A percentile compares a stretch with the other conserved stretches of the same genome.
Evolutionary conservation across 2,888 invertebrate species (phyloP).

Genomic region (Ormyrus rosae): DNA sequence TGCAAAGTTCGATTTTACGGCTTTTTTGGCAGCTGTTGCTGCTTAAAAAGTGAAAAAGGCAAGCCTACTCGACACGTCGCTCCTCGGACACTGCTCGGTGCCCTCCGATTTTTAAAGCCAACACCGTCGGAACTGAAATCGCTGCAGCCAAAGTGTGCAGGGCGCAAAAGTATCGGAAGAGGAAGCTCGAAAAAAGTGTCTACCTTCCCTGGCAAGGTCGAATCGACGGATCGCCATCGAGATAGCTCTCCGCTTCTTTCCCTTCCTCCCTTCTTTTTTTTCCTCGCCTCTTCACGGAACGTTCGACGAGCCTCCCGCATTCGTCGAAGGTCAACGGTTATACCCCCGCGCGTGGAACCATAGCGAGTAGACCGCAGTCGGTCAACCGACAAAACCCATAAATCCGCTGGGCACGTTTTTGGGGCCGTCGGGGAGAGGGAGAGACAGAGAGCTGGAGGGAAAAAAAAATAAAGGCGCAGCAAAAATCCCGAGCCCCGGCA

Average conservation of each 20-base stretch:
- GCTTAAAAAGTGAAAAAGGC: too few species aligned
- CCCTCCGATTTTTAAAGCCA: neutral
- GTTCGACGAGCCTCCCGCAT: neutral
- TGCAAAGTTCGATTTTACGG: too few species aligned
- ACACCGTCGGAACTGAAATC: neutral
- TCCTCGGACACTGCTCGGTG: too few species aligned
- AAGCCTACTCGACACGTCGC: too few species aligned
- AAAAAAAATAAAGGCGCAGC: conserved; percentile 64
- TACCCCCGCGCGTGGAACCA: conserved; percentile 59
- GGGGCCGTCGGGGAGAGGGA: conserved; percentile 59
- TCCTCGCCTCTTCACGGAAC: neutral
- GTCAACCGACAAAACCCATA: conserved; percentile 72
- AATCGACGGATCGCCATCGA: conserved; percentile 58
- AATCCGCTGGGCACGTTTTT: conserved; percentile 70
- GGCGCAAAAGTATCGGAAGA: conserved; percentile 34
- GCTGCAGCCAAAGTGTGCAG: neutral
- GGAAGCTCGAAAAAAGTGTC: conserved; percentile 33
- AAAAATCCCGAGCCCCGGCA: conserved; percentile 66
- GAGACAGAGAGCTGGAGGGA: conserved; percentile 21
- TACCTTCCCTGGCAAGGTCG: conserved; percentile 59
- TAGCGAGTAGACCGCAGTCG: conserved; percentile 70
- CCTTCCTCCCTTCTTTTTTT: conserved; percentile 9
- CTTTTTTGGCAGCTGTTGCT: too few species aligned
- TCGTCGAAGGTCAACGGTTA: conserved; percentile 66
- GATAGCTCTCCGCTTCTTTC: conserved; percentile 61